phyloP scores from a whole-genome alignment of 2,888 invertebrate genomes.

The Dolomedes plantarius region DNA sequence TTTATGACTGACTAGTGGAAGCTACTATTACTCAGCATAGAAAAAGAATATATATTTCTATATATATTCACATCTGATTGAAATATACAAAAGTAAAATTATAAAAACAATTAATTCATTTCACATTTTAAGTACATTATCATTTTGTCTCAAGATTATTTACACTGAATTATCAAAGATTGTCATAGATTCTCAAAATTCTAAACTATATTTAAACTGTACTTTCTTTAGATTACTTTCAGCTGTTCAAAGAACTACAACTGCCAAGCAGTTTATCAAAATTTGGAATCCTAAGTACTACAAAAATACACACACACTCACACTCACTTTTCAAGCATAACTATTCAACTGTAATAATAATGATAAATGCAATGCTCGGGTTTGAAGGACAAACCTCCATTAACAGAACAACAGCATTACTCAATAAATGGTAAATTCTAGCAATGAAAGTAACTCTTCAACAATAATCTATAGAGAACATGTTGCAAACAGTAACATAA shows the following conservation, averaged over 20 bases:
- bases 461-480: slow-evolving; percentile 62
- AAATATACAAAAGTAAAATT: slow-evolving; percentile 14
- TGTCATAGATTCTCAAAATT: background rate
- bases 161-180: background rate
- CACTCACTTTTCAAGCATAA: slow-evolving; percentile 1
- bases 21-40: background rate
- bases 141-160: background rate
- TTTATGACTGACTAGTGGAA: background rate
- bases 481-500: slow-evolving; percentile 69
- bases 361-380: slow-evolving; percentile 27
- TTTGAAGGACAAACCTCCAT: slow-evolving; percentile 7
- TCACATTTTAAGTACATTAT: background rate
- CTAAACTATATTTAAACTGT: background rate
- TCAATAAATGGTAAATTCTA: slow-evolving; percentile 35
- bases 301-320: slow-evolving; percentile 2
- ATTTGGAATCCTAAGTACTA: slow-evolving; percentile 50
- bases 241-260: slow-evolving; percentile 8
- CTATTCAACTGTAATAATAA: slow-evolving; percentile 31
- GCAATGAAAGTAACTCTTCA: slow-evolving; percentile 31
- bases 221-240: slow-evolving; percentile 12
- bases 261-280: slow-evolving; percentile 44
- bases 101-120: background rate
- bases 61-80: background rate
- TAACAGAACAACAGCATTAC: slow-evolving; percentile 38
- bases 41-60: background rate